phyloP scores from a whole-genome alignment of 2,888 invertebrate genomes.

The Trachelus tabidus region DNA sequence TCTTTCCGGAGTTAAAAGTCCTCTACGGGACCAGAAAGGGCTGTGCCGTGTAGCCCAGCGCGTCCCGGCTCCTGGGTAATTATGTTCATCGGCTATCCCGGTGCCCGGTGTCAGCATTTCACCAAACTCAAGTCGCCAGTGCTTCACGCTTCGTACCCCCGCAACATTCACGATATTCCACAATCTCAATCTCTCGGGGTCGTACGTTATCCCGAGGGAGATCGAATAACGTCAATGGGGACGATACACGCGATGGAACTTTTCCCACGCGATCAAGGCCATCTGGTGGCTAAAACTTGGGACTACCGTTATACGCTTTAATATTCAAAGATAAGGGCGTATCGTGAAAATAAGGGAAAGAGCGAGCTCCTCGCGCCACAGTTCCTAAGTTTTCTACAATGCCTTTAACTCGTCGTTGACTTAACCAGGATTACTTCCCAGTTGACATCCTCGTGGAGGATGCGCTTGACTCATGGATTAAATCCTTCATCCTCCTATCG shows the following conservation, averaged over 20 bases:
- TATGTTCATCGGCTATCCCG: neutral
- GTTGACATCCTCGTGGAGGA: neutral
- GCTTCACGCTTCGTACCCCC: neutral
- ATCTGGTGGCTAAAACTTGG: neutral
- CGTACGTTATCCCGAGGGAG: neutral
- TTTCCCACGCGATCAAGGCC: neutral
- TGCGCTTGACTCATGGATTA: neutral
- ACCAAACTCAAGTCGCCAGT: neutral
- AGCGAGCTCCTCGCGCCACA: neutral
- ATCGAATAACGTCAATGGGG: neutral
- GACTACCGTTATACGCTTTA: neutral
- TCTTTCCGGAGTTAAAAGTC: slow-evolving; percentile 86
- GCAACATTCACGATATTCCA: neutral
- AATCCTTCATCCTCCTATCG: neutral
- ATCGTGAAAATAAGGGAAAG: neutral
- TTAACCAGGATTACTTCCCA: neutral
- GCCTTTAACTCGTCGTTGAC: neutral
- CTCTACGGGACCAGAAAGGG: slow-evolving; percentile 84
- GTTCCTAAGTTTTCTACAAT: neutral
- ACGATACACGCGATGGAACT: neutral
- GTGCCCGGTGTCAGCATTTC: neutral
- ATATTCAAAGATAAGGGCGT: neutral
- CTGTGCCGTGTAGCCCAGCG: slow-evolving; percentile 77
- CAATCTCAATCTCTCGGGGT: neutral
- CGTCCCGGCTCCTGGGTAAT: slow-evolving; percentile 19